These are phyloP conservation scores for Eucidaris tribuloides DNA, from an alignment of 35 echinoderm and acorn worm species.

Conservation along the genomic window DNA sequence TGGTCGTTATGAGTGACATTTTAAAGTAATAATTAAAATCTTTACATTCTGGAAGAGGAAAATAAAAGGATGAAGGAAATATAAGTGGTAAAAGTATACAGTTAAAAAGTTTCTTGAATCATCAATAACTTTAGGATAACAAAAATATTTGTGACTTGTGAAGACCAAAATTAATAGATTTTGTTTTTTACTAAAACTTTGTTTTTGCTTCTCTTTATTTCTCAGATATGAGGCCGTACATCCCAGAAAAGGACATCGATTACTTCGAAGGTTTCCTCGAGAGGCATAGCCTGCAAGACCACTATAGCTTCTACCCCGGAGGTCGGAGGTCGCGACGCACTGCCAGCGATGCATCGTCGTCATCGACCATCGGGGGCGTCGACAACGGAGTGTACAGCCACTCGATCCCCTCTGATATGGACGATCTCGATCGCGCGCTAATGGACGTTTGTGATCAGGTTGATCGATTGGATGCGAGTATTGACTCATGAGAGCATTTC, in stretches of 20 bases:
- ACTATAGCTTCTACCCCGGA: constrained; percentile 29
- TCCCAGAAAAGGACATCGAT: constrained; percentile 74
- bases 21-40: too few relatives aligned
- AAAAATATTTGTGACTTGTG: too few relatives aligned
- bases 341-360: constrained; percentile 62
- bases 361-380: constrained; percentile 41
- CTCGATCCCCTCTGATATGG: constrained; percentile 78
- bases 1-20: too few relatives aligned
- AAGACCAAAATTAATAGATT: too few relatives aligned
- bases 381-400: constrained; percentile 76
- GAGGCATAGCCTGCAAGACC: constrained; percentile 48
- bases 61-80: too few relatives aligned
- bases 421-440: constrained; percentile 66
- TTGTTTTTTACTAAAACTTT: too few relatives aligned
- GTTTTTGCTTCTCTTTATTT: not conserved
- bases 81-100: too few relatives aligned
- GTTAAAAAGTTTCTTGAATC: too few relatives aligned
- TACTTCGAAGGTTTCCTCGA: constrained; percentile 68
- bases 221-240: constrained; percentile 74
- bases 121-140: too few relatives aligned
- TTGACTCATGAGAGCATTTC: constrained; percentile 80
- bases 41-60: too few relatives aligned
- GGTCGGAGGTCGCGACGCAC: constrained; percentile 40
- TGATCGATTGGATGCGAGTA: constrained; percentile 59
- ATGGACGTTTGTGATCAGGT: constrained; percentile 68